Base-by-base conservation (phyloP, 2,888 invertebrate genomes). In the Temnothorax ravouxi region DNA sequence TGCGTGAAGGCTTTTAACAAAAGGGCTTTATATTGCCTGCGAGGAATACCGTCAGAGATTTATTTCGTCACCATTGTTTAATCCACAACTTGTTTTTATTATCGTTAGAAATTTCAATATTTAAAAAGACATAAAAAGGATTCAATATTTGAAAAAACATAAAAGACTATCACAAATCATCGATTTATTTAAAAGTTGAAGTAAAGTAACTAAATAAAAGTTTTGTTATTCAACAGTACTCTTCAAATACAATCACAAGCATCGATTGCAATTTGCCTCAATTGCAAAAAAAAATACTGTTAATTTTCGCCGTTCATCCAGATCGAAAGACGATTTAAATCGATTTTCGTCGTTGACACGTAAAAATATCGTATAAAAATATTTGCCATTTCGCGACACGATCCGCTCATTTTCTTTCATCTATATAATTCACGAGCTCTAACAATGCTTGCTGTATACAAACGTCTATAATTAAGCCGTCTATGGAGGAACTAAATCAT, bases 401-500 rank as follows among this genome's bases (percentile, higher is more conserved):
- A 38, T 41, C n/a, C 13, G 38, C 15, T 59, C 59, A 18, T 61
- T 79, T 79, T 71, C 38, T 71, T 38, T 79, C 34, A 71, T 8
- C 8, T 69, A 3, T 59, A 50, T 79, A 59, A 56, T 79, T 79
- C 59, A 79, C 34, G 56, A 71, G 38, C 47, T 47, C 34, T 79
- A 79, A 44, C 67, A 54, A 59, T 21, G 15, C n/a, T 66, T 11
- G 21, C 34, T 15, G 21, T 71, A 59, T 5, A 44, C 25, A 13
- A 47, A 47, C 59, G 50, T 79, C 71, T 71, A 79, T 79, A 79
- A 79, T 79, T 79, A 79, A 50, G 13, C 8, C 9, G 11, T 41
- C 11, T n/a, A 13, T 44, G 3, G 25, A 18, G 1, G 13, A 38
- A 38, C 3, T 79, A 71, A 79, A 79, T 79, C 72, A 71, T 79